A percentile compares a stretch with the other conserved stretches of the same genome.
These are phyloP conservation scores for Diogma glabrata DNA, from an alignment of 2,888 invertebrate species.

Conservation along the genomic window DNA sequence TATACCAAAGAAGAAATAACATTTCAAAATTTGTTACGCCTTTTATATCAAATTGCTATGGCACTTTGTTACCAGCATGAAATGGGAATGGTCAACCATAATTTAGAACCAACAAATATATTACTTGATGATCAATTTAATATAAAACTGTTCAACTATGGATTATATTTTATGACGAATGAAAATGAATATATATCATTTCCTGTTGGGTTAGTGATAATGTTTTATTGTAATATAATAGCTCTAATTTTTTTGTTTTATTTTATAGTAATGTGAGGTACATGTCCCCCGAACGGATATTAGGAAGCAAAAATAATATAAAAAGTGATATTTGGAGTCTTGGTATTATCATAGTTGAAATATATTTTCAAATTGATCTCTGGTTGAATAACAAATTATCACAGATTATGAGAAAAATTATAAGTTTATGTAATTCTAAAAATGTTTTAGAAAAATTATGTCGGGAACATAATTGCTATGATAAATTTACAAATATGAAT, in stretches of 20 bases:
- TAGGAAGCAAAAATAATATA: constrained; percentile 51
- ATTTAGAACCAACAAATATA: constrained; percentile 73
- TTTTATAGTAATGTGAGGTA: constrained; percentile 59
- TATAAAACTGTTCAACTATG: constrained; percentile 84
- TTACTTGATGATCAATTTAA: constrained; percentile 57
- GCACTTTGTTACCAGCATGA: constrained; percentile 63
- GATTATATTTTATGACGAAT: constrained; percentile 85
- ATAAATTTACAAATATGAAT: constrained; percentile 39
- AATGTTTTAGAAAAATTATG: constrained; percentile 58
- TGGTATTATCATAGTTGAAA: constrained; percentile 79
- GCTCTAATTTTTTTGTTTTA: constrained; percentile 8
- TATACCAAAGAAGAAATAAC: too few species aligned
- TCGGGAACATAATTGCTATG: constrained; percentile 61
- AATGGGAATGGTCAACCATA: constrained; percentile 63
- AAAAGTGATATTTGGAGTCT: constrained; percentile 90
- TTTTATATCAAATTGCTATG: constrained; percentile 60
- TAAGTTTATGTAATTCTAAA: constrained; percentile 40
- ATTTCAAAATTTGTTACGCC: constrained; percentile 45
- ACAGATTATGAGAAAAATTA: constrained; percentile 57
- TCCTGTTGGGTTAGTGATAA: constrained; percentile 60
- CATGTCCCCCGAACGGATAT: constrained; percentile 69
- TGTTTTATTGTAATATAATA: not conserved
- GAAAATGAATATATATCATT: constrained; percentile 78
- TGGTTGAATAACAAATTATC: constrained; percentile 66
- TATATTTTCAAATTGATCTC: constrained; percentile 54